A percentile compares a stretch with the other conserved stretches of the same genome.
Evolutionary conservation across 2,888 invertebrate species (phyloP).

Genomic region (Drosophila siamana): DNA sequence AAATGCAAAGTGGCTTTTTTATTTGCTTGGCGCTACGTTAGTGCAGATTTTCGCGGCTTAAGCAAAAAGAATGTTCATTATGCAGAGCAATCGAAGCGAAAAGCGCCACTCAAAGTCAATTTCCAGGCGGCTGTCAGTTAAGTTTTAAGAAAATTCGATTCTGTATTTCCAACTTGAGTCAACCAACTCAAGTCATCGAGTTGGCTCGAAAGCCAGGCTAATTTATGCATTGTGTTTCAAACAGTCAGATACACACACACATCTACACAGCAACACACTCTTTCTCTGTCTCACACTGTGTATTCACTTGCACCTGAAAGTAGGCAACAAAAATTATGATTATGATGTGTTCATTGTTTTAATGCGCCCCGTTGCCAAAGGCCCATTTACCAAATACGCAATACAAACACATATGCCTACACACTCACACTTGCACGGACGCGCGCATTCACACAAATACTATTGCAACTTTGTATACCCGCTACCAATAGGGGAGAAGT

Average conservation of each 20-base stretch:
- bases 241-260: slow-evolving; percentile 9
- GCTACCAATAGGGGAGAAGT: no score
- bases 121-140: slow-evolving; percentile 41
- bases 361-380: slow-evolving; percentile 56
- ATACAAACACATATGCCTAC: slow-evolving; percentile 36
- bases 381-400: slow-evolving; percentile 57
- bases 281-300: not conserved
- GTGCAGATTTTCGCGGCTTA: slow-evolving; percentile 59
- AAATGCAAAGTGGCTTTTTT: slow-evolving; percentile 66
- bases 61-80: slow-evolving; percentile 62
- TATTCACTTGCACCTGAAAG: slow-evolving; percentile 54
- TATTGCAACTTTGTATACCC: slow-evolving; percentile 34
- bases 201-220: slow-evolving; percentile 12
- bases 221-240: slow-evolving; percentile 39
- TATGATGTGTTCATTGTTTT: slow-evolving; percentile 81
- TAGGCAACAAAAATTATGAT: slow-evolving; percentile 78
- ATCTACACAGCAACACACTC: slow-evolving; percentile 3
- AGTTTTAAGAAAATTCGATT: slow-evolving; percentile 26
- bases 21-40: slow-evolving; percentile 54
- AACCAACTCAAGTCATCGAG: not conserved
- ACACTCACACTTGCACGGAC: slow-evolving; percentile 12
- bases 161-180: slow-evolving; percentile 9
- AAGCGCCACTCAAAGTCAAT: slow-evolving; percentile 57
- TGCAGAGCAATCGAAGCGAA: slow-evolving; percentile 74
- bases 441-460: slow-evolving; percentile 3